Percentiles rank a stretch among this genome's conserved stretches.
These are phyloP conservation scores for Antennarius striatus DNA, from an alignment of 2,113 vertebrate species.

Conservation along the genomic window DNA sequence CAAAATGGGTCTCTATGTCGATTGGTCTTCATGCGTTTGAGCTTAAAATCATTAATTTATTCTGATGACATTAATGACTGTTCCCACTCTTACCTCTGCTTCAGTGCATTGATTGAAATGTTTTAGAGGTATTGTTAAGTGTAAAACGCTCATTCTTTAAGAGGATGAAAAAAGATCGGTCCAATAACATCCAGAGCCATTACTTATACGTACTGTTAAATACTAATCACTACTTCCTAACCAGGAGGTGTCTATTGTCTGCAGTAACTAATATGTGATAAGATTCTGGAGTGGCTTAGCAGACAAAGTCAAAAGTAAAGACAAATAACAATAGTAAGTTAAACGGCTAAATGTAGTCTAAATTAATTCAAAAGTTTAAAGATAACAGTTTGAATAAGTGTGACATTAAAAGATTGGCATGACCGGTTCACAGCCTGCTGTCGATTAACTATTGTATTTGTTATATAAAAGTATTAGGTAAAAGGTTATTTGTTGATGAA, in stretches of 20 bases:
- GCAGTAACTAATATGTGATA: not conserved
- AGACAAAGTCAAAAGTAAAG: too few species aligned
- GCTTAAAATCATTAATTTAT: conserved; percentile 62
- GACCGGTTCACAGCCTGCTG: too few species aligned
- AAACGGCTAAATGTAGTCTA: too few species aligned
- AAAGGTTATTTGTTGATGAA: too few species aligned
- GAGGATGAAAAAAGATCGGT: conserved; percentile 23
- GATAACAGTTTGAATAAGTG: too few species aligned
- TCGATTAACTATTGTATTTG: too few species aligned
- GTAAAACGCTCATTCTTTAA: conserved; percentile 25
- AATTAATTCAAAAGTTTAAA: too few species aligned
- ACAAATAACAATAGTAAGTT: too few species aligned
- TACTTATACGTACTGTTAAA: not conserved
- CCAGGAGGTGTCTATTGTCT: not conserved
- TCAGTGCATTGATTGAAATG: conserved; percentile 39
- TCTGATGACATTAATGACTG: conserved; percentile 44
- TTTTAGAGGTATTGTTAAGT: conserved; percentile 55
- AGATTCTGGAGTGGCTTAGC: too few species aligned
- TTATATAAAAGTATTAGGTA: too few species aligned
- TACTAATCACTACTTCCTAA: conserved; percentile 1
- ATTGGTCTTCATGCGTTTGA: conserved; percentile 54
- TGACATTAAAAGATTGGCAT: too few species aligned
- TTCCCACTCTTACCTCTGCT: conserved; percentile 26
- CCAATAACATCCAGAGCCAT: conserved; percentile 13
- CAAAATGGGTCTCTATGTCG: conserved; percentile 48